A percentile compares a stretch with the other conserved stretches of the same genome.
phyloP scores from a whole-genome alignment of 2,888 invertebrate genomes.

The Gymnoscelis rufifasciata region DNA sequence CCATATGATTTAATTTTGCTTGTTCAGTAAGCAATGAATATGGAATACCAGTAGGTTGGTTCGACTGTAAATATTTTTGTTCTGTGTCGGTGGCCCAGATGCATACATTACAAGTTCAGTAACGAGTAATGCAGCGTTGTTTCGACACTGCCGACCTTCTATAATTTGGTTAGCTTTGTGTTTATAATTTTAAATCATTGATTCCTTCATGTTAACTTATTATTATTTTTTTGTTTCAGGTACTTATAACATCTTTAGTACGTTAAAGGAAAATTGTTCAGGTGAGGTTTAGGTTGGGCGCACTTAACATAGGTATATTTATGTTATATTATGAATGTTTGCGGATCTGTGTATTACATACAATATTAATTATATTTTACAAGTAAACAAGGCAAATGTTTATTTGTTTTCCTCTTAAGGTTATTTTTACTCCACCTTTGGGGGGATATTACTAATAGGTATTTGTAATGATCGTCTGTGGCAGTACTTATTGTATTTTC shows the following conservation, averaged over 20 bases:
- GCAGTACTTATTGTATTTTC: too few species aligned
- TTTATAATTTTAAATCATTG: constrained; percentile 36
- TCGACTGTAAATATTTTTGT: constrained; percentile 39
- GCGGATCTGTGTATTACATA: too few species aligned
- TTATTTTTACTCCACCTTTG: too few species aligned
- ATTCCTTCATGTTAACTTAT: constrained; percentile 9
- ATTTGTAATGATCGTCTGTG: too few species aligned
- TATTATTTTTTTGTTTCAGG: constrained; percentile 61
- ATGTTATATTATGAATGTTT: background rate
- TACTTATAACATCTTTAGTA: constrained; percentile 38
- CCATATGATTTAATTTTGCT: background rate
- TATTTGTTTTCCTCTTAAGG: too few species aligned
- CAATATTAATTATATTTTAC: too few species aligned
- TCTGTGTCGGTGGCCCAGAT: constrained; percentile 58
- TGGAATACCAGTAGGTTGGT: constrained; percentile 15
- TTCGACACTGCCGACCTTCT: constrained; percentile 65
- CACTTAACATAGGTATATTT: background rate
- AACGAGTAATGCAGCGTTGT: constrained; percentile 45
- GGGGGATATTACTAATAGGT: too few species aligned
- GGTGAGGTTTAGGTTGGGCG: constrained; percentile 49
- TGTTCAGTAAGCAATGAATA: constrained; percentile 8
- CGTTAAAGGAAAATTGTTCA: constrained; percentile 40
- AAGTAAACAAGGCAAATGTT: too few species aligned
- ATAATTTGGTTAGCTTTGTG: constrained; percentile 41
- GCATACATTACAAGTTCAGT: constrained; percentile 58